Evolutionary conservation across 2,888 invertebrate species (phyloP).

Genomic region (Heteropelma amictum): DNA sequence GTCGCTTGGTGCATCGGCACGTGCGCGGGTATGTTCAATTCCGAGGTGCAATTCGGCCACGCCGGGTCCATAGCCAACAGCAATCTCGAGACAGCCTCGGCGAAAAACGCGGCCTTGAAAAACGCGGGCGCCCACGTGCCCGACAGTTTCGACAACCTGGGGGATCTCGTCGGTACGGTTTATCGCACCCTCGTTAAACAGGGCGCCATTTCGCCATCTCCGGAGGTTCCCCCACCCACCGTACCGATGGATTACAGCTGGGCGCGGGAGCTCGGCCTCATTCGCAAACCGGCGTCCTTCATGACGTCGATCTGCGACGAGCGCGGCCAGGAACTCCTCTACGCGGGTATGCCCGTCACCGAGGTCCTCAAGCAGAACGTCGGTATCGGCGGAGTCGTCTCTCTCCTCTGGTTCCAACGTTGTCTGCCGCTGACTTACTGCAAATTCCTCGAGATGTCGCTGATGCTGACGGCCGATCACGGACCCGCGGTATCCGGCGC

Average conservation of each 20-base stretch:
- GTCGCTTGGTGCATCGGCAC: slow-evolving; percentile 99
- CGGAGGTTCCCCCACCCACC: slow-evolving; percentile 97
- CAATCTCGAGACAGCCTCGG: slow-evolving; percentile 93
- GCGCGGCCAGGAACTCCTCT: slow-evolving; percentile 96
- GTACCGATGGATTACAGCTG: slow-evolving; percentile 99
- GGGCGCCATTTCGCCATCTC: slow-evolving; percentile 91
- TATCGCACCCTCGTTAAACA: slow-evolving; percentile 87
- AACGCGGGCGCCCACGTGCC: slow-evolving; percentile 95
- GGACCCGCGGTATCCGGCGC: slow-evolving; percentile 99
- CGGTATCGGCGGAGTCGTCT: slow-evolving; percentile 98
- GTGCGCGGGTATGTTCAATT: slow-evolving; percentile 82
- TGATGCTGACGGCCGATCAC: slow-evolving; percentile 99
- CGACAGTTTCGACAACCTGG: slow-evolving; percentile 92
- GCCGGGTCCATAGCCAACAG: slow-evolving; percentile 99
- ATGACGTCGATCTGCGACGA: slow-evolving; percentile 99
- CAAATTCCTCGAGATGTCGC: slow-evolving; percentile 99
- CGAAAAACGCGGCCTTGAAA: slow-evolving; percentile 92
- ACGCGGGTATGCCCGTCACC: slow-evolving; percentile 95
- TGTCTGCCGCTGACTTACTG: slow-evolving; percentile 95
- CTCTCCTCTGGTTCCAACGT: slow-evolving; percentile 98
- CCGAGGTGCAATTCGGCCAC: slow-evolving; percentile 98
- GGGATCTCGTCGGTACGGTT: slow-evolving; percentile 88
- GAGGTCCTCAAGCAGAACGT: slow-evolving; percentile 95
- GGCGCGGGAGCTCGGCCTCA: slow-evolving; percentile 98
- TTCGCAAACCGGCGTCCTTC: slow-evolving; percentile 99